Percentiles rank a stretch among this genome's conserved stretches.
Conservation (phyloP, 2,888 invertebrate species). For the Unio pictorum region DNA sequence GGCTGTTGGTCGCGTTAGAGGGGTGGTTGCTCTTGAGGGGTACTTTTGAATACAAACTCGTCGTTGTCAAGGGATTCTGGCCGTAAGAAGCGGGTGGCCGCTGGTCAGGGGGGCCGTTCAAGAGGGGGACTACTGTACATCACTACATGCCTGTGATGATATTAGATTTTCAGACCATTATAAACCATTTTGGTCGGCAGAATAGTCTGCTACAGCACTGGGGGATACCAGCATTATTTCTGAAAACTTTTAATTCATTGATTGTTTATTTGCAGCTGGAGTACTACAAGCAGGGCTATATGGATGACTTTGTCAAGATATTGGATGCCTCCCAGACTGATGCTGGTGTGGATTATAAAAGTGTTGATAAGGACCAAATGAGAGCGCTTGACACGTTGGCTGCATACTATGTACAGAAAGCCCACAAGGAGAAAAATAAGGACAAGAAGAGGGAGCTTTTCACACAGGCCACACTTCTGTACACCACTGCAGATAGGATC, state of each 20-base stretch:
- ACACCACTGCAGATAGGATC: conserved; percentile 98
- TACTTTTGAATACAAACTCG: no score
- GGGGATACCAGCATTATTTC: no score
- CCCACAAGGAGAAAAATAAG: conserved; percentile 92
- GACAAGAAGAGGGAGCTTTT: conserved; percentile 93
- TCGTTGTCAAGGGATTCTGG: no score
- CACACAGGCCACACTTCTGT: conserved; percentile 92
- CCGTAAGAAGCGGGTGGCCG: no score
- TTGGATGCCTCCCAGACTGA: conserved; percentile 86
- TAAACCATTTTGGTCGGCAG: neutral
- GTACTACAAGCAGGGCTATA: conserved; percentile 94
- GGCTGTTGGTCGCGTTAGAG: no score
- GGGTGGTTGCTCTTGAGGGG: no score
- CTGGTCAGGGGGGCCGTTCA: no score
- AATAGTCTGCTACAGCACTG: no score
- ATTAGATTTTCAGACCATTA: neutral
- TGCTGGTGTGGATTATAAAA: conserved; percentile 73
- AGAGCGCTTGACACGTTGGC: conserved; percentile 97
- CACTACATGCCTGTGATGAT: no score
- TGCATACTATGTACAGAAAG: conserved; percentile 92
- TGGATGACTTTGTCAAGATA: conserved; percentile 94
- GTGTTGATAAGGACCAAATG: conserved; percentile 98
- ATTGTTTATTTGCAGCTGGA: conserved; percentile 81
- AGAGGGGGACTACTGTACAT: no score
- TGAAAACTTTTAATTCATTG: neutral